Conservation (phyloP, 2,888 invertebrate genomes). For the Pinctada fucata region DNA sequence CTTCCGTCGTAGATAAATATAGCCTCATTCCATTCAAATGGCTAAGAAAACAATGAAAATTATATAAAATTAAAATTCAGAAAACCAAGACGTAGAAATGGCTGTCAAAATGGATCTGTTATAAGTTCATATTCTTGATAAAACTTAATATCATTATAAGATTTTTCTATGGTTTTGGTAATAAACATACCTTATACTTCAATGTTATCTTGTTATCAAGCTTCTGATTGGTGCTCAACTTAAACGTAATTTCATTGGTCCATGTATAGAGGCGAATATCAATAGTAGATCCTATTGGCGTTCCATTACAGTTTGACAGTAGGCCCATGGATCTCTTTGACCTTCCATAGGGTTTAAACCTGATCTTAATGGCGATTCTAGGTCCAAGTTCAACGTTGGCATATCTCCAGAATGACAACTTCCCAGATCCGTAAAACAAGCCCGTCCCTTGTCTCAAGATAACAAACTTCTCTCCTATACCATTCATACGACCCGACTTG, state of each 20-base stretch:
- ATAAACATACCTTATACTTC: constrained; percentile 22
- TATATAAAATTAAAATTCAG: no score
- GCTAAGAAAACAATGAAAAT: not conserved
- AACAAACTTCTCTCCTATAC: constrained; percentile 11
- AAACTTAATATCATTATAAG: no score
- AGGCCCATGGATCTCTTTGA: constrained; percentile 13
- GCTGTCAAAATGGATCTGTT: no score
- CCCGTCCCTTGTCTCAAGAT: constrained; percentile 11
- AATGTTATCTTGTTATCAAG: constrained; percentile 16
- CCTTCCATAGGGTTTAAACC: constrained; percentile 18
- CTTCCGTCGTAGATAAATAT: constrained; percentile 27
- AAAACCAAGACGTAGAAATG: no score
- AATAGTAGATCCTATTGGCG: constrained; percentile 24
- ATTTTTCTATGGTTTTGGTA: no score
- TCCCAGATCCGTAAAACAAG: constrained; percentile 15
- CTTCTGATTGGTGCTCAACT: constrained; percentile 26
- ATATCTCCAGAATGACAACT: constrained; percentile 18
- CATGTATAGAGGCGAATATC: constrained; percentile 33
- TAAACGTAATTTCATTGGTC: constrained; percentile 20
- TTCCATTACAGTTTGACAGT: constrained; percentile 18
- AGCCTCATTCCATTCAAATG: constrained; percentile 28
- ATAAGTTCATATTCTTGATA: no score
- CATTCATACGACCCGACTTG: constrained; percentile 17
- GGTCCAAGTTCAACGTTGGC: constrained; percentile 20
- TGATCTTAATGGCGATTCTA: constrained; percentile 6